Conservation (phyloP, 2,888 invertebrate genomes). For the Patella caerulea region DNA sequence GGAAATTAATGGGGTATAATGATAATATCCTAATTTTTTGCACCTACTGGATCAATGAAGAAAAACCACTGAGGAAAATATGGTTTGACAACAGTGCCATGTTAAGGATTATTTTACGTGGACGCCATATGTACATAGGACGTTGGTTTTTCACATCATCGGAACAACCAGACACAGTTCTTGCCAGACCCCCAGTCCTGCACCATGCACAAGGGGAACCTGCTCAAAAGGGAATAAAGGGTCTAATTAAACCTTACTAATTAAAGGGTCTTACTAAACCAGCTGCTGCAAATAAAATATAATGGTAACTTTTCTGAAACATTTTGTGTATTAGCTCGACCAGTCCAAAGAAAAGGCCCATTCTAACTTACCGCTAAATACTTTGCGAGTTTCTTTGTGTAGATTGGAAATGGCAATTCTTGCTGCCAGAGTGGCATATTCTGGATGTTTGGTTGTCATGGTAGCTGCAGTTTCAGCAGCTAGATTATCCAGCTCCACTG, state of each 20-base stretch:
- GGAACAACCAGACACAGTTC: no score
- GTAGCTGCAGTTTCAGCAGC: constrained; percentile 99
- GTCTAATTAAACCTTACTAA: not conserved
- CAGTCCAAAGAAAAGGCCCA: not conserved
- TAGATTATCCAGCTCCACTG: constrained; percentile 95
- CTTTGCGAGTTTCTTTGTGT: constrained; percentile 97
- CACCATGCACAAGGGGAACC: no score
- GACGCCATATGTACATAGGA: no score
- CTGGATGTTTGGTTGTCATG: constrained; percentile 97
- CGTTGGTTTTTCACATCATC: no score
- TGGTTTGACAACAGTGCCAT: no score
- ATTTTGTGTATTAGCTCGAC: not conserved
- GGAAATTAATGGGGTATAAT: no score
- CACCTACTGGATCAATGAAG: no score
- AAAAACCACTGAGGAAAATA: no score
- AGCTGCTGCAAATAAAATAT: not conserved
- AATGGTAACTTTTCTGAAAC: not conserved
- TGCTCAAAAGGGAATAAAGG: not conserved
- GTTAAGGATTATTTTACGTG: no score
- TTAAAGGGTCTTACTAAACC: not conserved
- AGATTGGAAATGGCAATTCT: constrained; percentile 96
- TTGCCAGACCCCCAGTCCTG: no score
- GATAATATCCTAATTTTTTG: no score
- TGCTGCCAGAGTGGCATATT: constrained; percentile 83
- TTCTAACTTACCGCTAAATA: constrained; percentile 76